Evolutionary conservation across 2,113 vertebrate species (phyloP), one percentile per base, ranked within the genome.

Genomic region (Onychorhynchus coronatus): DNA sequence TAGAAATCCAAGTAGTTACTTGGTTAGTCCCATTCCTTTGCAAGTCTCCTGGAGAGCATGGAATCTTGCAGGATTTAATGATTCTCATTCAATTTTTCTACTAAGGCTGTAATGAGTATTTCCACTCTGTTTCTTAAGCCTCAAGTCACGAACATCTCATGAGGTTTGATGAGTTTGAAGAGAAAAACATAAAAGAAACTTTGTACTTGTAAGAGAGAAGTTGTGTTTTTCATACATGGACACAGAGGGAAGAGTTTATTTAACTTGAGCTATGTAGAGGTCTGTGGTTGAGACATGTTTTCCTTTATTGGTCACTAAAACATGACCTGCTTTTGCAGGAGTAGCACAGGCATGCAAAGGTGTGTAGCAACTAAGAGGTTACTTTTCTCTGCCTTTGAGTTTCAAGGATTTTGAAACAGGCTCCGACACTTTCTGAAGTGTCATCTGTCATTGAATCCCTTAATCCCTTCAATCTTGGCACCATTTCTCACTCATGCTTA

Each of bases 381-480:
- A 75, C 70, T 90, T 70, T 93, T 77, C 85, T 94, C 53, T 77
- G 83, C 76, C 52, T 97, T 92, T 81, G 77, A 95, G 88, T 85
- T 90, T 93, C 74, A 84, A 86, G 55, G 93, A 93, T 98, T 97
- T 97, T 89, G 95, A 93, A 93, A 87, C 35, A 88, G 92, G 33
- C 12, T 73, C 42, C 78, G 80, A 78, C 31, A 81, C 56, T 96
- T 85, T 97, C 84, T 83, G 39, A 88, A 85, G 92, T 94, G 84
- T 98, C 96, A 53, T 91, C 88, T 98, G 97, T 97, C 97, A 96
- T 10, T 21, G 86, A 91, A 95, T 59, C 58, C 58, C 58, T 59
- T 35, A 98, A 97, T 97, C 65, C 24, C 84, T 93, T 62, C 74
- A 93, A 82, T 31, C 17, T 88, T 97, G 96, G 95, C 96, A 96